Base-by-base conservation (phyloP, 2,888 invertebrate genomes). In the Biston betularia region DNA sequence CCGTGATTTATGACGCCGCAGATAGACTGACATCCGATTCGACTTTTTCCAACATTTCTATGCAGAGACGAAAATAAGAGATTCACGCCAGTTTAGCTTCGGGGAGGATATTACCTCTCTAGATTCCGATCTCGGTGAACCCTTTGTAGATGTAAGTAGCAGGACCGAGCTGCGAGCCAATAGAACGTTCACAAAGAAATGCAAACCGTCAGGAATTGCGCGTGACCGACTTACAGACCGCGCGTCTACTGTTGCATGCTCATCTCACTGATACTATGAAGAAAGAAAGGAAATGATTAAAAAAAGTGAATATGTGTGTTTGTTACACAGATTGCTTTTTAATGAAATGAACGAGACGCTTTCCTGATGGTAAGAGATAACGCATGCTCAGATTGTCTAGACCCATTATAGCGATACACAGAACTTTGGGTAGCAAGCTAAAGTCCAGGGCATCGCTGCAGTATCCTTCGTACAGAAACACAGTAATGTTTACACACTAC, bases 81-180 rank as follows among this genome's bases (percentile, higher is more conserved):
- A 75, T 79, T 82, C 73, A 78, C 72, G 79, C 76, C 78, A 80
- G 77, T 80, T 79, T 79, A 76, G 77, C 79, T 80, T 70, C 72
- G 75, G 84, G 82, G 58, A 86, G 89, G 89, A 90, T 89, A 90
- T 90, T 89, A 85, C 88, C 80, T 86, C 84, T 71, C 74, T 72
- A 82, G 89, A 90, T 89, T 85, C 78, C 74, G 76, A 89, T 90
- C 89, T 80, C 67, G 59, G 68, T 70, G 78, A 82, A 76, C 79
- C 79, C 79, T 78, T 79, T 71, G 72, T 73, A 74, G 70, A 72
- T 75, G 79, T 78, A 77, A 69, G 63, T 63, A 33, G 63, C 14
- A 75, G 75, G 67, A 54, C 42, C 42, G 7, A 10, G 38, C 38
- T 38, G 9, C 8, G 38, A 38, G 38, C 9, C 38, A 40, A 6